Conservation (phyloP, 2,113 vertebrate genomes). For the Nannobrachium achirus region DNA sequence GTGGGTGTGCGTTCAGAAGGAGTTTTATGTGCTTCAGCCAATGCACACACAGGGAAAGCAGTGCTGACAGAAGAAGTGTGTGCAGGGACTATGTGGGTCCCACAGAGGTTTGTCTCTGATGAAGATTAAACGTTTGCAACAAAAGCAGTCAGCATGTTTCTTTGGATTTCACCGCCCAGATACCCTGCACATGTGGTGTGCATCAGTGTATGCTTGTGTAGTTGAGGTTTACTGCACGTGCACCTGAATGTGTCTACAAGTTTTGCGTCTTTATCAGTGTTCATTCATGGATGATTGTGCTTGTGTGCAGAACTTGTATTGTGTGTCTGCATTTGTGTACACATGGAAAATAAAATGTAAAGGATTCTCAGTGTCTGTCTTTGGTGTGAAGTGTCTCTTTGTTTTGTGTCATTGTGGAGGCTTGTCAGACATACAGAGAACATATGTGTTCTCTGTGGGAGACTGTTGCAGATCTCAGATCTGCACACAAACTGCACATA, state of each 20-base stretch:
- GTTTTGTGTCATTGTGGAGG: neutral
- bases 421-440: conserved; percentile 12
- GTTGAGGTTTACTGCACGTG: too few relatives aligned
- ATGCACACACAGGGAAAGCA: too few relatives aligned
- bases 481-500: neutral
- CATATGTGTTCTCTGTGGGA: neutral
- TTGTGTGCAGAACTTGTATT: neutral
- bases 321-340: neutral
- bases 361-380: neutral
- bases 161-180: too few relatives aligned
- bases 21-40: too few relatives aligned
- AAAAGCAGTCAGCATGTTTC: too few relatives aligned
- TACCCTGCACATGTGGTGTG: too few relatives aligned
- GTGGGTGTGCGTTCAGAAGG: neutral
- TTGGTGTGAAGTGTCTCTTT: neutral
- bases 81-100: too few relatives aligned
- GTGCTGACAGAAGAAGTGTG: too few relatives aligned
- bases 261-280: neutral
- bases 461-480: neutral
- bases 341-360: too few relatives aligned
- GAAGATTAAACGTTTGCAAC: neutral
- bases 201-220: too few relatives aligned
- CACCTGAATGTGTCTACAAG: too few relatives aligned
- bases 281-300: neutral
- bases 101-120: too few relatives aligned